Conservation (phyloP, 2,113 vertebrate species). For the Brachyistius frenatus region DNA sequence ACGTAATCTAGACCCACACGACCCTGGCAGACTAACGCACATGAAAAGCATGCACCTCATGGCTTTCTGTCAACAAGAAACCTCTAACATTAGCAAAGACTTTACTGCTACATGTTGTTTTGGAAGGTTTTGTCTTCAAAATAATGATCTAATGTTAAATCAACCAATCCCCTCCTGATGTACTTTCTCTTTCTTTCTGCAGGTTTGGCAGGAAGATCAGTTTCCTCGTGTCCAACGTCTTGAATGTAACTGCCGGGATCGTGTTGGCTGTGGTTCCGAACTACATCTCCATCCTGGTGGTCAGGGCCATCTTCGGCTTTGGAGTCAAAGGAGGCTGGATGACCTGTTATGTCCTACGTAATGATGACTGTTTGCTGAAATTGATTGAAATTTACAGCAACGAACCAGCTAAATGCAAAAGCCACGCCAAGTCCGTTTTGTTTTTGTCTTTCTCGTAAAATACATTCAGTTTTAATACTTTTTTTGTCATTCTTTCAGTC, state of each 20-base stretch:
- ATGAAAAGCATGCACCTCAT: too few relatives aligned
- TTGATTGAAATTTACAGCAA: neutral
- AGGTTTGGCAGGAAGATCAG: slow-evolving; percentile 90
- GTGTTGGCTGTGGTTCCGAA: slow-evolving; percentile 88
- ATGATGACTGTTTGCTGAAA: slow-evolving; percentile 37
- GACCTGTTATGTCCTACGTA: slow-evolving; percentile 91
- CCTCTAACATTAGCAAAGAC: too few relatives aligned
- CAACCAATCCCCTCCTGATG: neutral
- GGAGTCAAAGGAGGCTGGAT: slow-evolving; percentile 94
- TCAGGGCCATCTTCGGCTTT: slow-evolving; percentile 90
- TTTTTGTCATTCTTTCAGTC: slow-evolving; percentile 80
- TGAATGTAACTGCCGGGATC: slow-evolving; percentile 87
- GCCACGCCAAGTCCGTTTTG: too few relatives aligned
- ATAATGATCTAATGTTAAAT: neutral
- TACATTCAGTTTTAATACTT: neutral
- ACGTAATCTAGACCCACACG: too few relatives aligned
- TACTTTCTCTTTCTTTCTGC: slow-evolving; percentile 37
- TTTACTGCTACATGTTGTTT: too few relatives aligned
- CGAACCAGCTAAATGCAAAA: too few relatives aligned
- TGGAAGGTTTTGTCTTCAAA: too few relatives aligned
- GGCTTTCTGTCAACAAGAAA: too few relatives aligned
- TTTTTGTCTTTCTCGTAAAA: too few relatives aligned
- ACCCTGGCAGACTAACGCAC: too few relatives aligned
- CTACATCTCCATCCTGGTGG: slow-evolving; percentile 88
- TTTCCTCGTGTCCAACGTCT: slow-evolving; percentile 89